Evolutionary conservation across 2,113 vertebrate species (phyloP).

Genomic region (Stercorarius parasiticus): DNA sequence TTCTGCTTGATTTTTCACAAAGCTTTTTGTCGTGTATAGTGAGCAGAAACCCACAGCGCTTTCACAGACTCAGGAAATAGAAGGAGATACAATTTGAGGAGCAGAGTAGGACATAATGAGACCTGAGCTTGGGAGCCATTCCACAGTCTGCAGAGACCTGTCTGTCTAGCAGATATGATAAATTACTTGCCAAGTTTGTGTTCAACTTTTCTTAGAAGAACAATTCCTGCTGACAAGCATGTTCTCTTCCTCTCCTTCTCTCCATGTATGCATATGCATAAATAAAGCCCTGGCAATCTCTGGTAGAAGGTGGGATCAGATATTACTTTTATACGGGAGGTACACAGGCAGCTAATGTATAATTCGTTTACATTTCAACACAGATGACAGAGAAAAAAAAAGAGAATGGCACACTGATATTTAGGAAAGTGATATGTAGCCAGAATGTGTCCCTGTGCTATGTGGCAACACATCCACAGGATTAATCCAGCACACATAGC

Average conservation of each 20-base stretch:
- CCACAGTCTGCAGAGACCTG: neutral
- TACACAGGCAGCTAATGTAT: neutral
- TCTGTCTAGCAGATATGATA: neutral
- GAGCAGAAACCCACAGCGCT: neutral
- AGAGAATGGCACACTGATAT: neutral
- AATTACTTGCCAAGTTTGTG: neutral
- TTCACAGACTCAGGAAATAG: neutral
- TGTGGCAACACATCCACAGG: neutral
- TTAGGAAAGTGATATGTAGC: neutral
- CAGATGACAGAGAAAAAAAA: neutral
- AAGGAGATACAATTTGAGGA: neutral
- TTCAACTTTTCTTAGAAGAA: neutral
- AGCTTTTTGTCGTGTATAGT: neutral
- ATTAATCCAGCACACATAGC: neutral
- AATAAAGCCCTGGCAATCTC: neutral
- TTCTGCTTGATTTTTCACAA: neutral
- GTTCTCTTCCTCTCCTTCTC: neutral
- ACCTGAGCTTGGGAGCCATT: neutral
- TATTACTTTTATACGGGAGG: neutral
- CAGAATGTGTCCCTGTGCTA: neutral
- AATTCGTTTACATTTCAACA: neutral
- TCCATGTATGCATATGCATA: neutral
- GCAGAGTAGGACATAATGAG: neutral
- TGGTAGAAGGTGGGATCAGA: neutral
- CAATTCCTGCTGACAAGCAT: neutral